Conservation (phyloP, 2,113 vertebrate species). For the Hiodon tergisus region DNA sequence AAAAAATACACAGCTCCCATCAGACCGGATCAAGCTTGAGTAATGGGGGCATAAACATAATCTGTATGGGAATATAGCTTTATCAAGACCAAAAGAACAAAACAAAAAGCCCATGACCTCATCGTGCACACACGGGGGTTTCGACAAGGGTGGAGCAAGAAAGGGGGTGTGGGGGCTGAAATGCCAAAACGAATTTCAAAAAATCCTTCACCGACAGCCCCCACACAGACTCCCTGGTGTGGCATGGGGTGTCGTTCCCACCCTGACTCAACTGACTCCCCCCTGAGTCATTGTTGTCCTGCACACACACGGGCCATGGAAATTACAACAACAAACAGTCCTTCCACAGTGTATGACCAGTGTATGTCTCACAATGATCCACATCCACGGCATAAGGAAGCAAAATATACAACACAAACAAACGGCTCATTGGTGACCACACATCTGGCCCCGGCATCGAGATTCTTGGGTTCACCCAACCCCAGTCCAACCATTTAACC, state of each 20-base stretch:
- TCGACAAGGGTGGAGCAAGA: too few relatives aligned
- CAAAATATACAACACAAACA: too few relatives aligned
- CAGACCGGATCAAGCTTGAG: background rate
- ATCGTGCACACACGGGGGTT: background rate
- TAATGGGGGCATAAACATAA: background rate
- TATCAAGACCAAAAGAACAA: slow-evolving; percentile 2
- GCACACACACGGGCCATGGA: too few relatives aligned
- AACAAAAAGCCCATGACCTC: slow-evolving; percentile 17
- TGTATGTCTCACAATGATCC: too few relatives aligned
- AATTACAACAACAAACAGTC: too few relatives aligned
- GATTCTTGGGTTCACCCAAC: too few relatives aligned
- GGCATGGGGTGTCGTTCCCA: background rate
- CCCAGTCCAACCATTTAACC: too few relatives aligned
- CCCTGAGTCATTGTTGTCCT: too few relatives aligned
- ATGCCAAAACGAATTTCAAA: slow-evolving; percentile 14
- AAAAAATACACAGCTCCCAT: slow-evolving; percentile 7
- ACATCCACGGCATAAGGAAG: too few relatives aligned
- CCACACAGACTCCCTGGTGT: background rate
- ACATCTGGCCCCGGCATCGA: too few relatives aligned
- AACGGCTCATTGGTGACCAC: too few relatives aligned
- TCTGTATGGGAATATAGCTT: slow-evolving; percentile 6
- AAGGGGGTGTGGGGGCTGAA: background rate
- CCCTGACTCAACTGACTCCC: background rate
- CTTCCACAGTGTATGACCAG: too few relatives aligned
- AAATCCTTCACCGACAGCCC: slow-evolving; percentile 7